These are phyloP conservation scores for Smittia sp. DNA, from an alignment of 2,888 invertebrate genomes.

Conservation along the genomic window DNA sequence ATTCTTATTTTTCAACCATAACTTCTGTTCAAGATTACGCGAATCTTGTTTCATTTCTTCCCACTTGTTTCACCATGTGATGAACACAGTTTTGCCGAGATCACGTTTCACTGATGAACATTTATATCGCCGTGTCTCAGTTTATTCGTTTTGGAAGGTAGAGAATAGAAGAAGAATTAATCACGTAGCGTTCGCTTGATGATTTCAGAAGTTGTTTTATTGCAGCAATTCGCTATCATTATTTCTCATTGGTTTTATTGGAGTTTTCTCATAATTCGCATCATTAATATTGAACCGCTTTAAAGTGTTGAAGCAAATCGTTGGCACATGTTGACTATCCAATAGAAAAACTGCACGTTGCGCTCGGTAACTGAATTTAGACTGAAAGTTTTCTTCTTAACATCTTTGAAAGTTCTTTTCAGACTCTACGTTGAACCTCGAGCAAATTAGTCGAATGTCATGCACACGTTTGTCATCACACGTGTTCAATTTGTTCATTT, in stretches of 20 bases:
- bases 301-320: constrained; percentile 1
- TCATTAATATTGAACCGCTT: not conserved
- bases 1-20: too few relatives aligned
- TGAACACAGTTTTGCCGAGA: not conserved
- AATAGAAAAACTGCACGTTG: not conserved
- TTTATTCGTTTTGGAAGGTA: not conserved
- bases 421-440: too few relatives aligned
- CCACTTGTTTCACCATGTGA: too few relatives aligned
- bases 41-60: too few relatives aligned
- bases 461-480: too few relatives aligned
- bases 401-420: too few relatives aligned
- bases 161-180: not conserved
- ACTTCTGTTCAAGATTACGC: too few relatives aligned
- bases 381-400: too few relatives aligned
- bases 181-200: constrained; percentile 10
- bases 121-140: not conserved
- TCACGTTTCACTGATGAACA: constrained; percentile 8
- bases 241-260: not conserved
- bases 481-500: too few relatives aligned
- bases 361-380: too few relatives aligned
- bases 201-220: not conserved
- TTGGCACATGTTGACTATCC: not conserved
- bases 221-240: constrained; percentile 1
- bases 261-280: not conserved
- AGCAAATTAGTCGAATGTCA: too few relatives aligned